Conservation (phyloP, 2,113 vertebrate species). For the Muntiacus reevesi region DNA sequence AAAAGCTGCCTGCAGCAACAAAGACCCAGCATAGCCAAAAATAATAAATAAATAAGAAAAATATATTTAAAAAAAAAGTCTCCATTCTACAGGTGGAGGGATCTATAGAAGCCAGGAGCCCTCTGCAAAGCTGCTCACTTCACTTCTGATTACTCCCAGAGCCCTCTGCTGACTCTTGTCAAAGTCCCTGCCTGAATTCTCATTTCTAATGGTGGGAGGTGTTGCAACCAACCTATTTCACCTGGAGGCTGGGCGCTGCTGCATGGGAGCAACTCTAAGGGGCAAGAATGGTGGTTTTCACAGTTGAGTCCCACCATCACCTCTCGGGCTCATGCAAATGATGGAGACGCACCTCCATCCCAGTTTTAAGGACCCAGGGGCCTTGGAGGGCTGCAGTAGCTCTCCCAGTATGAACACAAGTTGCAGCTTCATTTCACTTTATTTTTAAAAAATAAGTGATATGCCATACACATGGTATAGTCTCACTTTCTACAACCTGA, state of each 20-base stretch:
- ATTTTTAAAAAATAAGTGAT: neutral
- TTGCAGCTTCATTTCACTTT: neutral
- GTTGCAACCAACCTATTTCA: neutral
- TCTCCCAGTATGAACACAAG: fast-evolving
- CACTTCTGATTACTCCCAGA: fast-evolving
- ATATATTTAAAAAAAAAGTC: fast-evolving
- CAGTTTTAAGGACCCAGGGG: neutral
- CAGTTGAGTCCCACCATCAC: too few species aligned
- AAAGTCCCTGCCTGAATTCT: neutral
- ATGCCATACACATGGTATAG: neutral
- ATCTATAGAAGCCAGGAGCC: neutral
- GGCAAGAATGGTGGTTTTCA: fast-evolving
- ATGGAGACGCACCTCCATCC: neutral
- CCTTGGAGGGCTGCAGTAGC: neutral
- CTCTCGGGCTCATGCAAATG: fast-evolving
- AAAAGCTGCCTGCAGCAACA: neutral
- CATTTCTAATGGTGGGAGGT: neutral
- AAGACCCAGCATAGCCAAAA: neutral
- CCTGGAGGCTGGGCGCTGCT: neutral
- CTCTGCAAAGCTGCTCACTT: neutral
- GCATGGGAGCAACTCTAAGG: neutral
- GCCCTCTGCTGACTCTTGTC: neutral
- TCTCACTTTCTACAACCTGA: neutral
- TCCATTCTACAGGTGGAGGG: neutral
- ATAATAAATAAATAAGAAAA: neutral